A percentile compares a stretch with the other conserved stretches of the same genome.
phyloP scores from a whole-genome alignment of 1,140 invertebrate genomes.

The Asbolus verrucosus region DNA sequence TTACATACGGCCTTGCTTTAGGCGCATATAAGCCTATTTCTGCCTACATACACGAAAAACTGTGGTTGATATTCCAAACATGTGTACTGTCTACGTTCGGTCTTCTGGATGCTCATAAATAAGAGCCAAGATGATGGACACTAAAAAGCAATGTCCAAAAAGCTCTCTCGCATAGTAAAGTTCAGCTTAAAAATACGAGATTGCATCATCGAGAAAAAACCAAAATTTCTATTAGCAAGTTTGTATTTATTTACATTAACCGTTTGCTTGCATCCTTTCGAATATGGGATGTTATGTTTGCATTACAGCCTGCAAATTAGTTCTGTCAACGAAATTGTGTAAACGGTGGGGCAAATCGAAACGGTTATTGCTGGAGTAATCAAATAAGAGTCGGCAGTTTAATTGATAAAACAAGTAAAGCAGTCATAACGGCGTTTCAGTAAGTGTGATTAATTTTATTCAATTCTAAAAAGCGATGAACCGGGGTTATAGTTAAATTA shows the following conservation, averaged over 20 bases:
- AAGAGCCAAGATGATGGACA: not conserved
- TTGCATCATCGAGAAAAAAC: not conserved
- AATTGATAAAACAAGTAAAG: not conserved
- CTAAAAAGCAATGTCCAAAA: not conserved
- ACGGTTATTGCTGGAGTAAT: not conserved
- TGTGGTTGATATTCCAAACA: not conserved
- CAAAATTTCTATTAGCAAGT: not conserved
- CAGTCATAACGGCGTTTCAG: not conserved
- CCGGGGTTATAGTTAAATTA: too few relatives aligned
- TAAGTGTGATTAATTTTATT: not conserved
- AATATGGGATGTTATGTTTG: not conserved
- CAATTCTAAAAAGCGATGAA: too few relatives aligned
- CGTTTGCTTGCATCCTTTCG: not conserved
- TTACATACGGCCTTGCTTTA: conserved; percentile 37
- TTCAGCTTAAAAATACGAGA: not conserved
- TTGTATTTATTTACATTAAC: not conserved
- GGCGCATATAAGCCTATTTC: conserved; percentile 11
- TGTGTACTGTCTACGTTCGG: not conserved
- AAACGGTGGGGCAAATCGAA: not conserved
- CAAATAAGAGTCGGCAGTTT: not conserved
- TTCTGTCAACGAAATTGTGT: not conserved
- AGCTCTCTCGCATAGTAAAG: not conserved
- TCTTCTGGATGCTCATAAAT: not conserved
- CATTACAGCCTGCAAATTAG: not conserved
- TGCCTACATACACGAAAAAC: conserved; percentile 2